Base-by-base conservation (phyloP, 1,140 invertebrate genomes). In the Zaprionus ornatus region DNA sequence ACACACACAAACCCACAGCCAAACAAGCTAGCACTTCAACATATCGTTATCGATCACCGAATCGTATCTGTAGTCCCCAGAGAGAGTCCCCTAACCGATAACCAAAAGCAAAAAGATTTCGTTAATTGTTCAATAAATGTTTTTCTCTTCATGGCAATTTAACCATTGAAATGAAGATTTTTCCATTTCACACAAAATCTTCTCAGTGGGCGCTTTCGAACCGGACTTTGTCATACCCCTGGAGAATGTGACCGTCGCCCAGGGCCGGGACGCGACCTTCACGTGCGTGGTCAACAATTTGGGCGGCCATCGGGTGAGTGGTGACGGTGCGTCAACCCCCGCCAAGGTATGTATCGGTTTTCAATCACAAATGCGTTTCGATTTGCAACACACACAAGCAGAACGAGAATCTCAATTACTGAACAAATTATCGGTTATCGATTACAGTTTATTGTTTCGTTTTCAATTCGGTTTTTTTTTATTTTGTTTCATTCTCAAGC, bases 301-400 rank as follows among this genome's bases (percentile, higher is more conserved):
- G 91, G 97, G 97, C 92, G 96, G 96, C 95, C 96, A 97, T 95
- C 96, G 96, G 96, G 97, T 98, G 96, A 97, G 96, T 97, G 95
- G 95, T 95, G 96, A 96, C 93, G 82, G 86, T 90, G 62, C 85
- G 72, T 95, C 95, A 94, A 94, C 95, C 92, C 93, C 92, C 92
- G 95, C 95, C 94, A 96, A 96, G 95, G 95, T 95, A 95, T 95
- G 95, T 95, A 95, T 95, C 94, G 93, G 93, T 93, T 94, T 92
- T 78, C 50, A 78, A 80, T 57, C 69, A 69, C 77, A 86, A 32
- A 32, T n/a, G 87, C 82, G 74, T 79, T 84, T 79, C 32, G 40
- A 75, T 72, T 72, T 63, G 42, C 35, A 37, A 37, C 4, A 48
- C 45, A 32, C 6, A 17, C 35, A 12, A 13, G 35, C 35, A 17